phyloP scores from a whole-genome alignment of 1,140 invertebrate genomes.

The Samia ricini region DNA sequence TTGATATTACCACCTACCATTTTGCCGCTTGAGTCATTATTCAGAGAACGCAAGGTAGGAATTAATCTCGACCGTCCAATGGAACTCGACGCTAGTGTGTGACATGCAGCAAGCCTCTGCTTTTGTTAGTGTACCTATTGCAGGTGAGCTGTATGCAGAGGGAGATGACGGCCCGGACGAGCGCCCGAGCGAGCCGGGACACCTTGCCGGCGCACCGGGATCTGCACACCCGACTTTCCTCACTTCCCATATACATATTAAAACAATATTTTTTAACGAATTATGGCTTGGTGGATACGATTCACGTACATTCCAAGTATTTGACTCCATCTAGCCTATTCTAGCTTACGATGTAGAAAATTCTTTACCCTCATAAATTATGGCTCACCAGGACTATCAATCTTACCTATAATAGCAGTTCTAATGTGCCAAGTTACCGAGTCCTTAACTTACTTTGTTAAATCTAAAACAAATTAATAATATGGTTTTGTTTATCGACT shows the following conservation, averaged over 20 bases:
- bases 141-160: slow-evolving; percentile 82
- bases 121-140: slow-evolving; percentile 63
- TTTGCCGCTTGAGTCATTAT: too few relatives aligned
- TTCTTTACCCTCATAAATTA: too few relatives aligned
- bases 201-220: slow-evolving; percentile 57
- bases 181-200: slow-evolving; percentile 76
- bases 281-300: neutral
- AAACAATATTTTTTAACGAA: neutral
- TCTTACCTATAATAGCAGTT: too few relatives aligned
- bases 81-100: neutral
- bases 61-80: neutral
- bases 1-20: too few relatives aligned
- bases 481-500: too few relatives aligned
- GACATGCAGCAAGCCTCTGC: neutral
- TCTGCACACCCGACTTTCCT: slow-evolving; percentile 16
- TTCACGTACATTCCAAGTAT: too few relatives aligned
- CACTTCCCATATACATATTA: neutral
- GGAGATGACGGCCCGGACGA: slow-evolving; percentile 81
- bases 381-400: too few relatives aligned
- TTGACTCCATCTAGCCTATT: too few relatives aligned
- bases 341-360: neutral
- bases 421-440: too few relatives aligned
- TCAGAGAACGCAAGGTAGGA: too few relatives aligned
- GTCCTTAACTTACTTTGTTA: too few relatives aligned
- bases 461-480: too few relatives aligned